These are phyloP conservation scores for Dioctria rufipes DNA, from an alignment of 2,888 invertebrate genomes.

Conservation along the genomic window DNA sequence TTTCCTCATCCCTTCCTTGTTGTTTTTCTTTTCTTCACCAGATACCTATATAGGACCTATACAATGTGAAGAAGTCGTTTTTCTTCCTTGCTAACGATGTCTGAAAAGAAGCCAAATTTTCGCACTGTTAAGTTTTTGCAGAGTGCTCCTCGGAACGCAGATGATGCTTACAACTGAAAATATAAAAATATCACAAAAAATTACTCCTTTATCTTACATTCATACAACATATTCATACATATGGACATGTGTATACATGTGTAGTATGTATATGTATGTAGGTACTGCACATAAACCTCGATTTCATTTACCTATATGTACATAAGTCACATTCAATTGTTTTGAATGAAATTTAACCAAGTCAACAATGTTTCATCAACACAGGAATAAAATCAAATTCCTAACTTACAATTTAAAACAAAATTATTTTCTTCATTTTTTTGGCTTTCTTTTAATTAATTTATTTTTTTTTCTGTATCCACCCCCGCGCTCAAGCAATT, in stretches of 20 bases:
- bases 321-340: too few relatives aligned
- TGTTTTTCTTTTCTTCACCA: conserved; percentile 13
- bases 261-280: too few relatives aligned
- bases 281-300: too few relatives aligned
- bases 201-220: too few relatives aligned
- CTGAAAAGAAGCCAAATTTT: conserved; percentile 34
- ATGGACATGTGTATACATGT: too few relatives aligned
- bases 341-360: background rate
- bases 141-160: conserved; percentile 1
- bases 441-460: background rate
- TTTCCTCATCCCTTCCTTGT: background rate
- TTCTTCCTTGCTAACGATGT: conserved; percentile 32
- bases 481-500: background rate
- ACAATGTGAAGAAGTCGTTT: conserved; percentile 19
- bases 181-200: too few relatives aligned
- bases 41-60: background rate
- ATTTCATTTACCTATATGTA: too few relatives aligned
- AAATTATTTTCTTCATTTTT: conserved; percentile 21
- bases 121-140: conserved; percentile 7
- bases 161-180: conserved; percentile 13
- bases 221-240: too few relatives aligned
- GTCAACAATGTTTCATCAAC: background rate
- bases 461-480: conserved; percentile 8
- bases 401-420: conserved; percentile 18
- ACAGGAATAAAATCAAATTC: conserved; percentile 17